Evolutionary conservation across 2,797 vertebrate species (phyloP).

Genomic region (Ceyx erithaca): DNA sequence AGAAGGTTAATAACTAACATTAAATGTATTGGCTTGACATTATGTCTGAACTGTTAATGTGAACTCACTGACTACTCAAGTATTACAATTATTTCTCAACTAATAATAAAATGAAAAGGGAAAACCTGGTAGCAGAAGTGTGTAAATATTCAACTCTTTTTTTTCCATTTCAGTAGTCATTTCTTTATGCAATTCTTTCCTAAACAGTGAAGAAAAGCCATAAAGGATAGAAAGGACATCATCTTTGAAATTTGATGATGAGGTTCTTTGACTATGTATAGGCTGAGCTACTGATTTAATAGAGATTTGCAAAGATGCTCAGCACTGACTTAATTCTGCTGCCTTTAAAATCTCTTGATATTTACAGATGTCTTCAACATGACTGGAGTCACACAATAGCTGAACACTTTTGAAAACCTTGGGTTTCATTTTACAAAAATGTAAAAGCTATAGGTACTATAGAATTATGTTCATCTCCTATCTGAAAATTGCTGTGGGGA

Average conservation of each 20-base stretch:
- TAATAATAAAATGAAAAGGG: slow-evolving; percentile 20
- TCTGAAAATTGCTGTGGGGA: not conserved
- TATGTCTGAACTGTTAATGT: slow-evolving; percentile 58
- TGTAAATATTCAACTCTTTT: not conserved
- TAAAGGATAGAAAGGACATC: not conserved
- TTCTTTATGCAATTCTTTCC: not conserved
- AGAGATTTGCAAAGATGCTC: not conserved
- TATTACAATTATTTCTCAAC: slow-evolving; percentile 34
- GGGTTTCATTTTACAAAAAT: not conserved
- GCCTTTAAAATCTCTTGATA: not conserved
- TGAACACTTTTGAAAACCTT: not conserved
- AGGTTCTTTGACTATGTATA: not conserved
- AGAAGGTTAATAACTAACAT: slow-evolving; percentile 55
- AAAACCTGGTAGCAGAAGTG: not conserved
- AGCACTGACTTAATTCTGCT: slow-evolving; percentile 4
- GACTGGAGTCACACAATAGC: not conserved
- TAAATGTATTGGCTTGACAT: slow-evolving; percentile 57
- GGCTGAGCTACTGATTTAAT: not conserved
- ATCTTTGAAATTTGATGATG: not conserved
- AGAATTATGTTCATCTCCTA: not conserved
- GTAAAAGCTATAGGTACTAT: not conserved
- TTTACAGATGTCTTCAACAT: not conserved
- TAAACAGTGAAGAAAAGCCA: not conserved
- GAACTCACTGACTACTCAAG: slow-evolving; percentile 38
- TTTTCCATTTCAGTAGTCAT: not conserved